Evolutionary conservation across 2,888 invertebrate species (phyloP).

Genomic region (Gymnocheta viridis): DNA sequence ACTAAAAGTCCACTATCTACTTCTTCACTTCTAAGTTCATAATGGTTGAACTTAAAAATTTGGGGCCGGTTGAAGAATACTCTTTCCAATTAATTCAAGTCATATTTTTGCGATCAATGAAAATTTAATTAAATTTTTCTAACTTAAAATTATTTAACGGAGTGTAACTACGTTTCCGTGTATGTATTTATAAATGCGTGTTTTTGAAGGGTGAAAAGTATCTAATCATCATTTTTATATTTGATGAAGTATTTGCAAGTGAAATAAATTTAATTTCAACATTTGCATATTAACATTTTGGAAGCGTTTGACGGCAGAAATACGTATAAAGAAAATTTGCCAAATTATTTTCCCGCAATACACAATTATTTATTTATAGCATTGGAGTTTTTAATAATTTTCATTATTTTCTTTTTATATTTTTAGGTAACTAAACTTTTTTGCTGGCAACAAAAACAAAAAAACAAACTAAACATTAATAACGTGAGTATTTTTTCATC

Average conservation of each 20-base stretch:
- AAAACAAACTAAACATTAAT: neutral
- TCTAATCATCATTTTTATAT: constrained; percentile 23
- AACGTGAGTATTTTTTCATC: neutral
- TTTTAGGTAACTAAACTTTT: constrained; percentile 45
- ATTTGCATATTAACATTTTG: constrained; percentile 47
- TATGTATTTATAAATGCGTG: neutral
- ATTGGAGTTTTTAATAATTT: no score
- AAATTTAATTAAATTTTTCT: neutral
- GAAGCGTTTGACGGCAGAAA: constrained; percentile 16
- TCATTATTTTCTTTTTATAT: neutral
- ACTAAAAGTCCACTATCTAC: no score
- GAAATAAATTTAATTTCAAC: constrained; percentile 22
- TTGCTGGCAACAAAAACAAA: constrained; percentile 23
- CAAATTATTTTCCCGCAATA: no score
- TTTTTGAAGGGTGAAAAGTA: neutral
- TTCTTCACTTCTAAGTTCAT: no score
- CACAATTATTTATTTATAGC: no score
- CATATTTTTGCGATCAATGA: no score
- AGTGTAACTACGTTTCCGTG: neutral
- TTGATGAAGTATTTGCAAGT: constrained; percentile 2
- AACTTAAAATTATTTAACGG: constrained; percentile 3
- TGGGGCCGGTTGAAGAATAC: no score
- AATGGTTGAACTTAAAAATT: no score
- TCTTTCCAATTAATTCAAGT: no score
- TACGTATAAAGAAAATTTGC: neutral